phyloP scores from a whole-genome alignment of 2,888 invertebrate species.

The Diarsia dahlii region DNA sequence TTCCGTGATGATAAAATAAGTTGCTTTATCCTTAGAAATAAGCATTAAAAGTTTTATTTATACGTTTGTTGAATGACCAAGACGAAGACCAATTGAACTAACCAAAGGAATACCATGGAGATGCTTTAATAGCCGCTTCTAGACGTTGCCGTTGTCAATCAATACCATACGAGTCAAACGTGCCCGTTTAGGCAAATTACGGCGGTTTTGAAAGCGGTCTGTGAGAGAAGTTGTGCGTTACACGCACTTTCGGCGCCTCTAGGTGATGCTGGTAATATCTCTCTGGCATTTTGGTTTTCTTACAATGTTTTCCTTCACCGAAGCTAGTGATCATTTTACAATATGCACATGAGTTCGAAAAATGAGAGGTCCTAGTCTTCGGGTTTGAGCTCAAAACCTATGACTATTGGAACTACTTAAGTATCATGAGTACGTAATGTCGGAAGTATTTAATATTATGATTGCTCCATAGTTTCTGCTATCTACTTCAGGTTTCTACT shows the following conservation, averaged over 20 bases:
- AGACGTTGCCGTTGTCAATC: too few species aligned
- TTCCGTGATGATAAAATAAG: slow-evolving; percentile 25
- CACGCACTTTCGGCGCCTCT: background rate
- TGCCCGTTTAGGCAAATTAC: background rate
- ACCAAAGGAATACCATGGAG: background rate
- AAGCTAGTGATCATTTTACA: too few species aligned
- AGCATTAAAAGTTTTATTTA: background rate
- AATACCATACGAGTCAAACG: background rate
- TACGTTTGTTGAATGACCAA: background rate
- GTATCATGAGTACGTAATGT: slow-evolving; percentile 15
- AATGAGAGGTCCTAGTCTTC: too few species aligned
- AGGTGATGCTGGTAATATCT: too few species aligned
- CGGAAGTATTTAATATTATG: slow-evolving; percentile 26
- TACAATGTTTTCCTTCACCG: too few species aligned
- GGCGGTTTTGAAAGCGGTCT: background rate
- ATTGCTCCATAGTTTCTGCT: slow-evolving; percentile 4
- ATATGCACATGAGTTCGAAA: too few species aligned
- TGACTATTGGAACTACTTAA: too few species aligned
- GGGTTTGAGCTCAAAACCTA: too few species aligned
- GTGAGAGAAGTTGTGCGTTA: background rate
- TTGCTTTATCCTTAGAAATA: background rate
- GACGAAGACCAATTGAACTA: background rate
- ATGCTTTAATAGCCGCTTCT: too few species aligned
- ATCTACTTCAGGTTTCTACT: slow-evolving; percentile 1
- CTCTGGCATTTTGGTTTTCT: too few species aligned